Evolutionary conservation across 2,797 vertebrate genomes (phyloP).

Genomic region (Salmo trutta): DNA sequence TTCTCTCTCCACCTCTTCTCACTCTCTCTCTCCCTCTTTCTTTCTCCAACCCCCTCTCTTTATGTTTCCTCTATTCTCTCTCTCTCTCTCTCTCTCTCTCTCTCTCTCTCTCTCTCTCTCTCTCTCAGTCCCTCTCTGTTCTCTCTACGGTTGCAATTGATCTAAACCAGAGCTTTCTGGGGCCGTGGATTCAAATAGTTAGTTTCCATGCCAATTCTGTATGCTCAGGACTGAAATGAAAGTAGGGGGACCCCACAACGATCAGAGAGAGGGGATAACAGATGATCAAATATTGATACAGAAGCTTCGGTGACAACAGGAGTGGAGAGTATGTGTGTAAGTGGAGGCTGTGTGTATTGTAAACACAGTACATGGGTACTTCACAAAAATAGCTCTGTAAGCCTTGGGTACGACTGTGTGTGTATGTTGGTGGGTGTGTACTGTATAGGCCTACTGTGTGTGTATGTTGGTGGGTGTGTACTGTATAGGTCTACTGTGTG

Average conservation of each 20-base stretch:
- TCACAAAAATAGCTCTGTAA: background rate
- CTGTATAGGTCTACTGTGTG: no score
- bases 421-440: background rate
- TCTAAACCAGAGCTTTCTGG: slow-evolving; percentile 40
- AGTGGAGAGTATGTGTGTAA: slow-evolving; percentile 23
- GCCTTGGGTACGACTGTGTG: background rate
- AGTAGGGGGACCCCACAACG: slow-evolving; percentile 31
- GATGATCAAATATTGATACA: slow-evolving; percentile 63
- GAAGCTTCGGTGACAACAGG: slow-evolving; percentile 42
- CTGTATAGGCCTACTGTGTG: background rate
- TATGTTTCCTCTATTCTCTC: background rate
- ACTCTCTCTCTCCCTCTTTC: background rate
- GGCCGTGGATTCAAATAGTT: slow-evolving; percentile 3
- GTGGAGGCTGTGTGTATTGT: slow-evolving; percentile 5
- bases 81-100: background rate
- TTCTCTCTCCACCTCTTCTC: background rate
- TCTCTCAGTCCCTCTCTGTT: background rate
- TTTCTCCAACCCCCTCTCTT: background rate
- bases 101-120: background rate
- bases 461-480: background rate
- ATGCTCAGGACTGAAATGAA: slow-evolving; percentile 22
- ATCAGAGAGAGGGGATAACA: slow-evolving; percentile 14
- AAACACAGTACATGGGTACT: background rate
- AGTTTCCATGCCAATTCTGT: slow-evolving; percentile 30
- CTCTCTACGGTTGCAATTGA: slow-evolving; percentile 36